Evolutionary conservation across 2,888 invertebrate genomes (phyloP), one percentile per base, ranked within the genome.

Genomic region (Branchellion lobata): DNA sequence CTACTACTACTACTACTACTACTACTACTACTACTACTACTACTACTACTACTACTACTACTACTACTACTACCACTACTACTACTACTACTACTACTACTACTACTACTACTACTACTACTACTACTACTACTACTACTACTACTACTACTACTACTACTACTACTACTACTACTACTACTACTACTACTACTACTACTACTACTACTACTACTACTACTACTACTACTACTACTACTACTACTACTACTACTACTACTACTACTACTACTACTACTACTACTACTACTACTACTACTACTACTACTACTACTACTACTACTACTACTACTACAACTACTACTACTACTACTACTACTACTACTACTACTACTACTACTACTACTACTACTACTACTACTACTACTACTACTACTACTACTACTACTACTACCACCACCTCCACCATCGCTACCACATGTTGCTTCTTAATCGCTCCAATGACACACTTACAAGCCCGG

Each of bases 91-190:
- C 14, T 11, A 68, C 24, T 11, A 68, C 14, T 34, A 77, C 51
- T 36, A 47, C 53, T 14, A 51, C 1, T 34, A 47, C 76, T 77
- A 76, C 47, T 36, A 76, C 78, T 77, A 76, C 78, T 77, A 78
- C 78, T 77, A 76, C 74, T 77, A 78, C 78, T 77, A 76, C 78
- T 77, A 78, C 78, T 27, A 76, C 78, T 77, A 78, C 78, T 77
- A 76, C 78, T 77, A 78, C 78, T 77, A 76, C 78, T 77, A 78
- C 78, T 77, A 76, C 78, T 77, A 78, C 76, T 76, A 76, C 79
- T 76, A 76, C 79, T 76, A 78, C 79, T 76, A 76, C 75, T 2
- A 78, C 79, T 76, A 76, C 76, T 76, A 78, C 76, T 76, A 76
- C 79, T 76, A 78, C 79, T 34, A 36, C 74, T 27, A 71, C 71